Base-by-base conservation (phyloP, 1,140 invertebrate species). In the Eufriesea mexicana region DNA sequence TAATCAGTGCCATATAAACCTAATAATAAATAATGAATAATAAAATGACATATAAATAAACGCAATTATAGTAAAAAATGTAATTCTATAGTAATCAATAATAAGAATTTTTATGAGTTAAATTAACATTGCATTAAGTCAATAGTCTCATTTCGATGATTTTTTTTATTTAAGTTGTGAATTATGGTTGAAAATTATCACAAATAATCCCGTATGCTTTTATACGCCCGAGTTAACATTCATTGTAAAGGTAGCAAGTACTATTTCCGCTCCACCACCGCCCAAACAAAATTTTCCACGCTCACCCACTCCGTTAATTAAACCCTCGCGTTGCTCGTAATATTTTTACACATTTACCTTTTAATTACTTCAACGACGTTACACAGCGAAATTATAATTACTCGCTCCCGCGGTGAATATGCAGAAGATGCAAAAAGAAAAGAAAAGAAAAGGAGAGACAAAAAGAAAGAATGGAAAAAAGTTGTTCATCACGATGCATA, bases 371-470 rank as follows among this genome's bases (percentile, higher is more conserved):
- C 28, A 54, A 51, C 68, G 51, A 51, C 68, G 25, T 71, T 71
- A 71, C 68, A 28, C 68, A 51, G 68, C 68, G 68, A 28, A 71
- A 71, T 71, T 51, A 49, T 71, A 51, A 51, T 71, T 71, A 51
- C 68, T 28, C 18, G 47, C 12, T 8, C 10, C 51, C 25, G 23
- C 20, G 8, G 25, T 71, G 68, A 71, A 20, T 20, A 28, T 28
- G 68, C 68, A 42, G 9, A 42, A 42, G 42, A 23, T 7, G 47
- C 7, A 12, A 10, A 62, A 7, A 62, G 25, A 25, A 16, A 9
- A 0, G 20, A 18, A 61, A 18, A 28, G 25, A 61, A 16, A 28
- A 16, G 28, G 61, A 20, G 2, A 35, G 28, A 20, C 2, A 62
- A 2, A 62, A 25, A 25, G 45, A 70, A 62, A 25, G 8, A 8